Conservation (phyloP, 1,140 invertebrate genomes). For the Colletes gigas region DNA sequence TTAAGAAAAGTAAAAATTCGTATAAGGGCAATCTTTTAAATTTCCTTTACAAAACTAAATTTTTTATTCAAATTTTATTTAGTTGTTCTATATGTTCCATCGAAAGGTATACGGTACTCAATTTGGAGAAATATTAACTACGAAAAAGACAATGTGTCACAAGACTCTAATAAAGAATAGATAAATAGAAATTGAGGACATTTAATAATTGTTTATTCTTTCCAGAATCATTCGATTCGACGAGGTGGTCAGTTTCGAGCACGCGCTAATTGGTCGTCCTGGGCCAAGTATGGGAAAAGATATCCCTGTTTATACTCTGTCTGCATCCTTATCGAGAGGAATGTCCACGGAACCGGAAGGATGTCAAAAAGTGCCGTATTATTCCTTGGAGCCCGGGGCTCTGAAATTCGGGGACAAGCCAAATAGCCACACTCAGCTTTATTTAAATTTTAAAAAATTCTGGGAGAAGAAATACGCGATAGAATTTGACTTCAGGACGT, state of each 20-base stretch:
- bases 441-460: constrained; percentile 84
- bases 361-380: constrained; percentile 85
- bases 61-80: no score
- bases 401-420: constrained; percentile 92
- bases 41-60: no score
- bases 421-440: constrained; percentile 88
- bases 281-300: constrained; percentile 84
- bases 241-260: constrained; percentile 84
- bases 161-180: no score
- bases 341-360: constrained; percentile 79
- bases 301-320: constrained; percentile 68
- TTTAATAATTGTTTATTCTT: constrained; percentile 41
- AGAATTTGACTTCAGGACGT: constrained; percentile 92
- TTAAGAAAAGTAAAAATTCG: no score
- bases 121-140: no score
- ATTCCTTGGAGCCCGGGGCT: constrained; percentile 89
- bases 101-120: no score
- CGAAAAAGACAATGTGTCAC: no score
- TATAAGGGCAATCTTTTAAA: no score
- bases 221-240: constrained; percentile 85
- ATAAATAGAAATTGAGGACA: no score
- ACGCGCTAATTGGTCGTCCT: constrained; percentile 87
- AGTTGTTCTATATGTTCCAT: no score
- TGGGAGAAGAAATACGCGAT: constrained; percentile 88
- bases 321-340: constrained; percentile 74